Conservation (phyloP, 2,113 vertebrate species). For the Hucho hucho region DNA sequence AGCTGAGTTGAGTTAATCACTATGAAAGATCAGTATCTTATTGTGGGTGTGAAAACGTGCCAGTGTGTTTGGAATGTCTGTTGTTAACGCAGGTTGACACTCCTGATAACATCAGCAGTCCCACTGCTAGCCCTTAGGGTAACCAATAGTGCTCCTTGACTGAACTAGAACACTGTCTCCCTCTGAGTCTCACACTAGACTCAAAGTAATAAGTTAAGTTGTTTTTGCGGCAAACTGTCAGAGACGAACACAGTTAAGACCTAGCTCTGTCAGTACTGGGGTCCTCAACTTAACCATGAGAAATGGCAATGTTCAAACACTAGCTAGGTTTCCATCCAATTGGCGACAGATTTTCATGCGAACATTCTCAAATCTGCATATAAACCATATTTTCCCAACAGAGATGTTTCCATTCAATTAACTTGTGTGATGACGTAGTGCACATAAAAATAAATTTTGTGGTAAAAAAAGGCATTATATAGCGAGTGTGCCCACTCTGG, state of each 20-base stretch:
- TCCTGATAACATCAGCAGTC: conserved; percentile 41
- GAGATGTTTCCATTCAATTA: no score
- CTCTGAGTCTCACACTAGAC: neutral
- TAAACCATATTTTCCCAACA: no score
- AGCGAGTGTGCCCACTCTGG: no score
- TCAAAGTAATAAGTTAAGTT: no score
- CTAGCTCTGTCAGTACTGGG: neutral
- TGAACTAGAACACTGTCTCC: neutral
- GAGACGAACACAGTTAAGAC: neutral
- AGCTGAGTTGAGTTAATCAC: no score
- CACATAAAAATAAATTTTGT: no score
- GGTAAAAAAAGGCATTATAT: no score
- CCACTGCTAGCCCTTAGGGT: conserved; percentile 15
- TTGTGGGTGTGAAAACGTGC: no score
- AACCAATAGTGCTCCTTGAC: neutral
- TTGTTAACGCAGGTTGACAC: conserved; percentile 55
- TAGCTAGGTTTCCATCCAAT: no score
- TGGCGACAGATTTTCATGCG: neutral
- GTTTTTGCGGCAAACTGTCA: neutral
- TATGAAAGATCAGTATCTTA: no score
- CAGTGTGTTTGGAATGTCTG: conserved; percentile 41
- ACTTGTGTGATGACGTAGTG: no score
- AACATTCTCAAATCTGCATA: conserved; percentile 8
- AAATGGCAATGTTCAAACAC: neutral
- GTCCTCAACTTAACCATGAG: neutral